Base-by-base conservation (phyloP, 2,113 vertebrate species). In the Leucoraja erinaceus region DNA sequence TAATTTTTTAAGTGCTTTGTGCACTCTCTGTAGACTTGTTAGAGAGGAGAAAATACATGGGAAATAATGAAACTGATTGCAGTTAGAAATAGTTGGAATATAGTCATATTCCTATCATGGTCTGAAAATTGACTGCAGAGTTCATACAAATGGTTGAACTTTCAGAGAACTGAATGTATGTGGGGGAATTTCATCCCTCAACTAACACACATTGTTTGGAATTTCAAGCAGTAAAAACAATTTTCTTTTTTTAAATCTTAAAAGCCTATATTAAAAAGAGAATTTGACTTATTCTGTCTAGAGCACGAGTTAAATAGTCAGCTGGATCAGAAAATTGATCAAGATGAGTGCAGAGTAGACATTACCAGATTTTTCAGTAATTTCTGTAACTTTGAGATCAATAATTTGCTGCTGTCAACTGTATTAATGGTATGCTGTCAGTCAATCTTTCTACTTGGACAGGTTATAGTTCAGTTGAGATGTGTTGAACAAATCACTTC, bases 401-500 rank as follows among this genome's bases (percentile, higher is more conserved):
- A 88, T 88, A 88, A 66, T 88, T 63, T 88, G 28, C 28, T n/a
- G 14, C 83, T 86, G 83, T 86, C 83, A 86, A 63, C n/a, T 86
- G 83, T 14, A 63, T 86, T 86, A 86, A 31, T 63, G 25, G 10
- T 86, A 86, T 86, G 83, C 83, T 86, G 83, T 86, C 78, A 54
- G 78, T 81, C 83, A 88, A 31, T 66, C 83, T 88, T 88, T 6
- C 59, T 33, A 16, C 83, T 88, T n/a, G 31, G 47, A 5, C 81
- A 84, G 83, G 83, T 88, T 31, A 88, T 12, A 88, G 31, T 88
- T 88, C 59, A 88, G 59, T 88, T 88, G 83, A 88, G 83, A 31
- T 66, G 59, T 88, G 83, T 63, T 66, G 83, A 63, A 63, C 83
- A 88, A 88, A 66, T 88, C 83, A 88, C 83, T 88, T 63, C 59